Evolutionary conservation across 2,888 invertebrate genomes (phyloP).

Genomic region (Athripsodes cinereus): DNA sequence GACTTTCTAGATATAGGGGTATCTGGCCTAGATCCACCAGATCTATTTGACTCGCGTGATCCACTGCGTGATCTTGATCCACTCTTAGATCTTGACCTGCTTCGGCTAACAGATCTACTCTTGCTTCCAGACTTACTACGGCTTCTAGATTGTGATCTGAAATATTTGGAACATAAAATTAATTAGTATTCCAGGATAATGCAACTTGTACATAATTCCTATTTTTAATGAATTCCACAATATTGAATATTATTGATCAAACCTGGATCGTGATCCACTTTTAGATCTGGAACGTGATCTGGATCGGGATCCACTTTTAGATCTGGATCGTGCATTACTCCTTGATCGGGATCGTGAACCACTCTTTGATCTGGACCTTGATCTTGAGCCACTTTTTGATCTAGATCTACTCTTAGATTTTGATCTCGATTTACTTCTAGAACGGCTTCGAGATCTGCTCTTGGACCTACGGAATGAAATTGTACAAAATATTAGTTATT

Average conservation of each 20-base stretch:
- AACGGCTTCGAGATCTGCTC: constrained; percentile 25
- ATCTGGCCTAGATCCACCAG: constrained; percentile 43
- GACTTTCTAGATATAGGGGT: constrained; percentile 56
- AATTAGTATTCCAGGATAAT: constrained; percentile 19
- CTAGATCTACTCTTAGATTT: background rate
- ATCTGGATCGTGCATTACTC: constrained; percentile 36
- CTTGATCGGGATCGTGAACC: constrained; percentile 40
- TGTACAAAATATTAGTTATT: no score
- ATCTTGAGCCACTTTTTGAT: constrained; percentile 34
- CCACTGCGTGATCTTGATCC: constrained; percentile 35
- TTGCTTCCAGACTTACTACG: constrained; percentile 33
- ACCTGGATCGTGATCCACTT: constrained; percentile 33
- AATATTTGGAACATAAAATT: constrained; percentile 25
- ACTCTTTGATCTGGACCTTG: constrained; percentile 33
- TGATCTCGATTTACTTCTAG: constrained; percentile 40
- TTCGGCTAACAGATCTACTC: constrained; percentile 33
- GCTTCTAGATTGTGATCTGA: constrained; percentile 31
- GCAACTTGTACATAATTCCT: constrained; percentile 27
- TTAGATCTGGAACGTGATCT: constrained; percentile 33
- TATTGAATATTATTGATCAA: no score
- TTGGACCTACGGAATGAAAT: background rate
- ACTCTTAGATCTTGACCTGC: constrained; percentile 41
- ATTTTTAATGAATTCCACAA: no score
- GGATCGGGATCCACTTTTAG: constrained; percentile 38
- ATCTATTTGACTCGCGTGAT: constrained; percentile 34